A percentile compares a stretch with the other conserved stretches of the same genome.
These are phyloP conservation scores for Melanaphis sacchari DNA, from an alignment of 1,140 invertebrate genomes.

Conservation along the genomic window DNA sequence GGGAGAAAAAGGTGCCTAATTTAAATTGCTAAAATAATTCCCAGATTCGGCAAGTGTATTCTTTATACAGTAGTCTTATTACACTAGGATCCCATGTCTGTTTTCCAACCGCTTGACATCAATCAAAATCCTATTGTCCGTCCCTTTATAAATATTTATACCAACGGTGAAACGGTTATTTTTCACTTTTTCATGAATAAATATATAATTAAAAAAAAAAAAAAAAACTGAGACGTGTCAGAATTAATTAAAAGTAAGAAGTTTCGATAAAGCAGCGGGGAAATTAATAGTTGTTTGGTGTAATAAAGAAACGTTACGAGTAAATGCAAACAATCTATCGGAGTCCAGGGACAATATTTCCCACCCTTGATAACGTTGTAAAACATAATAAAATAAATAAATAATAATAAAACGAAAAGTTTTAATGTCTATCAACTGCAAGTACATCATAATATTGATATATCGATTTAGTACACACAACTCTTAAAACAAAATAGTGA, in stretches of 20 bases:
- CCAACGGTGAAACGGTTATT: slow-evolving; percentile 32
- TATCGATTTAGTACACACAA: not conserved
- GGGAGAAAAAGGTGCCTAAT: slow-evolving; percentile 34
- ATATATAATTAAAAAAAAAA: slow-evolving; percentile 45
- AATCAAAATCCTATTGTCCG: slow-evolving; percentile 50
- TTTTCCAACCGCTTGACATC: slow-evolving; percentile 50
- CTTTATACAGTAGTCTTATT: slow-evolving; percentile 34
- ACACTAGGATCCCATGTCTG: slow-evolving; percentile 5
- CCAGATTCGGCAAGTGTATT: slow-evolving; percentile 2
- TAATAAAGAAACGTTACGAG: not conserved
- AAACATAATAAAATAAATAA: not conserved
- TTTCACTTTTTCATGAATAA: slow-evolving; percentile 55
- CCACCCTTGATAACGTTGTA: not conserved
- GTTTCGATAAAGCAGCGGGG: slow-evolving; percentile 15
- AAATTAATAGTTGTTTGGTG: slow-evolving; percentile 40
- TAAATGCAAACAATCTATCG: not conserved
- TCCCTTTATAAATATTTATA: slow-evolving; percentile 54
- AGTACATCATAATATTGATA: not conserved
- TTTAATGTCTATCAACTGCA: not conserved
- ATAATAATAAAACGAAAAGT: slow-evolving; percentile 4
- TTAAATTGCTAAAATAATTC: slow-evolving; percentile 51
- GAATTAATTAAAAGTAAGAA: slow-evolving; percentile 55
- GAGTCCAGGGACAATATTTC: not conserved
- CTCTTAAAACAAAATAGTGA: slow-evolving; percentile 23
- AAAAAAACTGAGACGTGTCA: slow-evolving; percentile 6